phyloP scores from a whole-genome alignment of 2,113 vertebrate genomes.

The Bucco capensis region DNA sequence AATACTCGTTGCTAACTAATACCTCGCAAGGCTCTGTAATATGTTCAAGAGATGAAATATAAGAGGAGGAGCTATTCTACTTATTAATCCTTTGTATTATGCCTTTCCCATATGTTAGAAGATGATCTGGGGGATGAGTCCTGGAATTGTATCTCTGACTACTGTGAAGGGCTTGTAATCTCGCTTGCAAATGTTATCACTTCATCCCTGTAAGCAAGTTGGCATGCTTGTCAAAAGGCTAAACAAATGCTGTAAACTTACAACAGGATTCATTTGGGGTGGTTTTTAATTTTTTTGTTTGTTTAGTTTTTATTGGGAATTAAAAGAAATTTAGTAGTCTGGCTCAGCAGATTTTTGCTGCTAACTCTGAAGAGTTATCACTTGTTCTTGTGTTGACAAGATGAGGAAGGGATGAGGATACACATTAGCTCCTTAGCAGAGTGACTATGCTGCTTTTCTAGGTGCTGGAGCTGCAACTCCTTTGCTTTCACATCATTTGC shows the following conservation, averaged over 20 bases:
- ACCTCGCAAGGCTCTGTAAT: not conserved
- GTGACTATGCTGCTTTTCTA: not conserved
- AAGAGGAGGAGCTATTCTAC: not conserved
- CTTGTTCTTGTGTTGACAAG: not conserved
- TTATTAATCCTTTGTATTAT: not conserved
- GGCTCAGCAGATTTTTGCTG: not conserved
- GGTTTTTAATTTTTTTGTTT: fast-evolving
- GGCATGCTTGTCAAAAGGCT: not conserved
- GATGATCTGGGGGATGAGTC: not conserved
- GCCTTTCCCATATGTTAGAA: not conserved
- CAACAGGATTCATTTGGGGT: not conserved
- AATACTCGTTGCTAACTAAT: not conserved
- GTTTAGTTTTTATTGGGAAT: not conserved
- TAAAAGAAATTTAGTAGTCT: not conserved
- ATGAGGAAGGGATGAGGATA: not conserved
- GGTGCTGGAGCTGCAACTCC: not conserved
- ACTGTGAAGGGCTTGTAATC: not conserved
- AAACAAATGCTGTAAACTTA: not conserved
- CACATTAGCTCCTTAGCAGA: not conserved
- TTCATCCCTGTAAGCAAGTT: not conserved
- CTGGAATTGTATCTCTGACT: not conserved
- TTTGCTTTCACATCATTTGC: not conserved
- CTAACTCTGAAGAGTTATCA: not conserved
- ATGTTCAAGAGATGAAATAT: not conserved
- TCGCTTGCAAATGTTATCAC: not conserved